These are phyloP conservation scores for Neopipo cinnamomea DNA, from an alignment of 2,113 vertebrate genomes.

Conservation along the genomic window DNA sequence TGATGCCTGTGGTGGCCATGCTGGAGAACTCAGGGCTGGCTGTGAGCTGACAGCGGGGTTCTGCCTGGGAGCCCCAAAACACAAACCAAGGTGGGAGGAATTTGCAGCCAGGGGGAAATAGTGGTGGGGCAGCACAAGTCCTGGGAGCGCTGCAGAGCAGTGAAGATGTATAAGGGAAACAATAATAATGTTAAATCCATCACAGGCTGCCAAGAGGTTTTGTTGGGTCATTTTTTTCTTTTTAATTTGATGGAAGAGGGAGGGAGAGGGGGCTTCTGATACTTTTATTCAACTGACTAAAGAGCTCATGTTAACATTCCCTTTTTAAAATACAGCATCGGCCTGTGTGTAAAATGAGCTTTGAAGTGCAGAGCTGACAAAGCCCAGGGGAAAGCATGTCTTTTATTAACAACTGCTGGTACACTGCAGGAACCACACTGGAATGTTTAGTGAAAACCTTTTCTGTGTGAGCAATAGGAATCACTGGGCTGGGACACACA, in stretches of 20 bases:
- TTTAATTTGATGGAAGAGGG: not conserved
- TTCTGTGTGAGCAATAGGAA: not conserved
- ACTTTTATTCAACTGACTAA: conserved; percentile 30
- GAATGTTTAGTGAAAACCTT: not conserved
- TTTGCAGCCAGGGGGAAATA: not conserved
- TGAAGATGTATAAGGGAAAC: not conserved
- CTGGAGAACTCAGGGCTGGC: not conserved
- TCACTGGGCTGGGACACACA: not conserved
- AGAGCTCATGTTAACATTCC: conserved; percentile 52
- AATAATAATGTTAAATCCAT: not conserved
- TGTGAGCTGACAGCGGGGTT: not conserved
- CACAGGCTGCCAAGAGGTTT: not conserved
- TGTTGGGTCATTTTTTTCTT: not conserved
- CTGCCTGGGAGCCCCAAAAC: not conserved
- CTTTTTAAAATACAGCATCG: not conserved
- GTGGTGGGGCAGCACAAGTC: not conserved
- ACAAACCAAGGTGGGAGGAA: no score
- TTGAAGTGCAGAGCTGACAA: conserved; percentile 65
- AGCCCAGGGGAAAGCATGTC: conserved; percentile 32
- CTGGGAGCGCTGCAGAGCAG: not conserved
- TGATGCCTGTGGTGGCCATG: not conserved
- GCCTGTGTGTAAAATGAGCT: conserved; percentile 55
- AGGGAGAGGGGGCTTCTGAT: not conserved
- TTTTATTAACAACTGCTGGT: conserved; percentile 32
- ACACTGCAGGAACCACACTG: conserved; percentile 4